Conservation (phyloP, 2,888 invertebrate genomes). For the Charanyca ferruginea region DNA sequence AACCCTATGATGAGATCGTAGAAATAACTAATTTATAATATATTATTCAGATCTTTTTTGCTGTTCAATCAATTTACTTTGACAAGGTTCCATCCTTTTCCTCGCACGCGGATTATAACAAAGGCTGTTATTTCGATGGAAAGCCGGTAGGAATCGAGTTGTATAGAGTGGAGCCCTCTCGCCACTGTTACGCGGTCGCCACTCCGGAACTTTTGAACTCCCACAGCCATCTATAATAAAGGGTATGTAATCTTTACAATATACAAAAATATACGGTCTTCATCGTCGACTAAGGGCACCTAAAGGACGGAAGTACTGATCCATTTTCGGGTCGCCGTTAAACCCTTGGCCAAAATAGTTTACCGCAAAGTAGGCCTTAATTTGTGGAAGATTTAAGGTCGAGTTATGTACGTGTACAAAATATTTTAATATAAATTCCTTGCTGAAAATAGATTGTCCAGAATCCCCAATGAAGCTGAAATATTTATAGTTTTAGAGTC, state of each 20-base stretch:
- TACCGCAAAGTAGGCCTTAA: slow-evolving; percentile 11
- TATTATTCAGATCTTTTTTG: too few species aligned
- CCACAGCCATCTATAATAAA: not conserved
- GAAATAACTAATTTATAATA: too few species aligned
- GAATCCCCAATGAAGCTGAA: not conserved
- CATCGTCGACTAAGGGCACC: not conserved
- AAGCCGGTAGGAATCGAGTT: too few species aligned
- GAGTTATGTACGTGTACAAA: not conserved
- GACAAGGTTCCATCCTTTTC: too few species aligned
- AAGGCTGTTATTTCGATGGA: too few species aligned
- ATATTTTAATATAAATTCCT: slow-evolving; percentile 13
- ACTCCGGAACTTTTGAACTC: not conserved
- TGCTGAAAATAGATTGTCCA: not conserved
- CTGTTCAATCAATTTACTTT: too few species aligned
- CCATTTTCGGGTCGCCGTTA: slow-evolving; percentile 8
- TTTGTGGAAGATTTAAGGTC: slow-evolving; percentile 7
- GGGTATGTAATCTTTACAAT: not conserved
- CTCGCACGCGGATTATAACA: too few species aligned
- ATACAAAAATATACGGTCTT: not conserved
- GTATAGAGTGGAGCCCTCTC: too few species aligned
- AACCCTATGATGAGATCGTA: too few species aligned
- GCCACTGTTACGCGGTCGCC: too few species aligned
- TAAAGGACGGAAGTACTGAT: slow-evolving; percentile 16
- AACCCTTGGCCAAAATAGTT: slow-evolving; percentile 22
- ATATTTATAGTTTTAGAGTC: slow-evolving; percentile 3